These are phyloP conservation scores for Pterocles orientalis DNA, from an alignment of 2,113 vertebrate genomes.

Conservation along the genomic window DNA sequence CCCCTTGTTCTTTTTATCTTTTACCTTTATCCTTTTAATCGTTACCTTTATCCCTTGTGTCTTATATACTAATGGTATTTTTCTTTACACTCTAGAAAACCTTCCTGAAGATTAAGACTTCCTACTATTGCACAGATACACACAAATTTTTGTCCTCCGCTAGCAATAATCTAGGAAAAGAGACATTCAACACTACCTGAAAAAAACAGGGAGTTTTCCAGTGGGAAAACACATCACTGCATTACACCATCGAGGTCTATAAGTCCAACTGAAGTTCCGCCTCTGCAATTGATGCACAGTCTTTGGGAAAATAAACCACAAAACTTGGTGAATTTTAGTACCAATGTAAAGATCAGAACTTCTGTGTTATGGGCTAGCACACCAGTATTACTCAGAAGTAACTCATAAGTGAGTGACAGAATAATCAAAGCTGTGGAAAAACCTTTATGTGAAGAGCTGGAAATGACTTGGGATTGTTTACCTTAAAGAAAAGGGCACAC, in stretches of 20 bases:
- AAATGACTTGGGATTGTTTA: neutral
- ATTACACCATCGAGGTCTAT: accelerated
- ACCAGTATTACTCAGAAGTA: neutral
- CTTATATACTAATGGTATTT: neutral
- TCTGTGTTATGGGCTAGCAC: neutral
- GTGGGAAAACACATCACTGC: neutral
- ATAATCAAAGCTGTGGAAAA: neutral
- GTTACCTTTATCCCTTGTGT: neutral
- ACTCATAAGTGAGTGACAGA: neutral
- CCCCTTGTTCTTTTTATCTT: no score
- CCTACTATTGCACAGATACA: neutral
- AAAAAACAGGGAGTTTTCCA: neutral
- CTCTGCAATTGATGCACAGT: neutral
- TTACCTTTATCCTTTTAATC: no score
- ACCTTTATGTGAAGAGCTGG: neutral
- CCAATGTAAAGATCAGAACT: neutral
- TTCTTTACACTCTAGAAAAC: neutral
- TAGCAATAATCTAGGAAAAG: neutral
- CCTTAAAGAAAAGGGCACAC: neutral
- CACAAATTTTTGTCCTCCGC: neutral
- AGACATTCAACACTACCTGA: neutral
- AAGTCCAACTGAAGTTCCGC: neutral
- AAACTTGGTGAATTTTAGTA: neutral
- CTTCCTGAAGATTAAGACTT: neutral
- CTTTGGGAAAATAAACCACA: neutral